These are phyloP conservation scores for Propithecus deckenii DNA, from an alignment of 2,797 vertebrate genomes.

Conservation along the genomic window DNA sequence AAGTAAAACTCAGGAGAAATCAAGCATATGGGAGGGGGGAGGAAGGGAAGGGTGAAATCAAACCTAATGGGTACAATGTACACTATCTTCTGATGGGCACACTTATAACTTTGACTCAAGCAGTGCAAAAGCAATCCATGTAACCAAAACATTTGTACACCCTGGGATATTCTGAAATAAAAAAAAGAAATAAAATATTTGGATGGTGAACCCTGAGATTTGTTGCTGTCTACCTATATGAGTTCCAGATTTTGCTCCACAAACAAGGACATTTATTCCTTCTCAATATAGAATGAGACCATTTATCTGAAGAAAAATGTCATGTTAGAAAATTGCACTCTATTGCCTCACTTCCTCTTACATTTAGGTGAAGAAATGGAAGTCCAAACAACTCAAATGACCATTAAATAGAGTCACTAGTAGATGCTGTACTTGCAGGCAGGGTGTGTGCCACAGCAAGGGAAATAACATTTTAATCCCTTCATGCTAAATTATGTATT, in stretches of 20 bases:
- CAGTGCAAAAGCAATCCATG: too few species aligned
- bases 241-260: background rate
- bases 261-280: background rate
- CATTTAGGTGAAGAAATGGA: background rate
- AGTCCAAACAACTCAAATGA: background rate
- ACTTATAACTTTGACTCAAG: too few species aligned
- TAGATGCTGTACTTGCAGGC: background rate
- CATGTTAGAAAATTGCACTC: background rate
- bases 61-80: too few species aligned
- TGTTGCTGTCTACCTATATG: background rate
- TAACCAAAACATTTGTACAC: too few species aligned
- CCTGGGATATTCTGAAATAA: too few species aligned
- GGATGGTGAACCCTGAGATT: background rate
- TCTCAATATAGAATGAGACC: background rate
- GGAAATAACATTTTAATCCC: background rate
- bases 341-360: background rate
- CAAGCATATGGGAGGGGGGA: too few species aligned
- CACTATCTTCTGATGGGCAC: too few species aligned
- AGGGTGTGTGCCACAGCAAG: background rate
- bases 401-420: background rate
- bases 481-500: background rate
- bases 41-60: too few species aligned
- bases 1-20: too few species aligned
- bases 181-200: background rate
- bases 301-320: background rate